A percentile compares a stretch with the other conserved stretches of the same genome.
Evolutionary conservation across 2,888 invertebrate species (phyloP).

Genomic region (Hypsopygia costalis): DNA sequence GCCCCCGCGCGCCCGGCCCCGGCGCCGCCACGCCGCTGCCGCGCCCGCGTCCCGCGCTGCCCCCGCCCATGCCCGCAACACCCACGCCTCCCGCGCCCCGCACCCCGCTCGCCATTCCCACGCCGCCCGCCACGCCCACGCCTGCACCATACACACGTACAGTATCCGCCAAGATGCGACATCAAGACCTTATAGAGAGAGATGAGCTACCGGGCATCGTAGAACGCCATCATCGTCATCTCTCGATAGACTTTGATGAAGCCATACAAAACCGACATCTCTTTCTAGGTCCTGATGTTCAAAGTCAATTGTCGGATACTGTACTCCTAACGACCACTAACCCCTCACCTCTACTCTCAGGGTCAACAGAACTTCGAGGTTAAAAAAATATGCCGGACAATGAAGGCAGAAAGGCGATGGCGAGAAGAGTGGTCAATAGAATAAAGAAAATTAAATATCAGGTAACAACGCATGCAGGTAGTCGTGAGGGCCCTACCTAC

Average conservation of each 20-base stretch:
- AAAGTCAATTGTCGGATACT: neutral
- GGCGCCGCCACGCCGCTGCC: conserved; percentile 37
- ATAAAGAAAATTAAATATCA: conserved; percentile 5
- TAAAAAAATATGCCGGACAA: conserved; percentile 22
- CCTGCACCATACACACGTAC: conserved; percentile 26
- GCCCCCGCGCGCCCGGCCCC: conserved; percentile 91
- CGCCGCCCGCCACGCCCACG: conserved; percentile 36
- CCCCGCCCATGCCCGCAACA: conserved; percentile 27
- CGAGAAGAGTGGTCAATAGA: conserved; percentile 8
- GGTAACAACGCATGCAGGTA: conserved; percentile 2
- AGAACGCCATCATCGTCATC: too few species aligned
- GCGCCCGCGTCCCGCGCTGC: conserved; percentile 31
- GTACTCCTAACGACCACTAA: conserved; percentile 16
- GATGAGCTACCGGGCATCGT: too few species aligned
- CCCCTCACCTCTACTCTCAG: conserved; percentile 13
- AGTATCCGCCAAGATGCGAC: neutral
- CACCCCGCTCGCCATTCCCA: conserved; percentile 35
- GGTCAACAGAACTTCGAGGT: conserved; percentile 28
- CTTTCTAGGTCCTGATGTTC: neutral
- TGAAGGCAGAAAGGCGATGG: conserved; percentile 8
- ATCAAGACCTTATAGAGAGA: too few species aligned
- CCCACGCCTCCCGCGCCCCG: conserved; percentile 34
- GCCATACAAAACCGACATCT: too few species aligned
- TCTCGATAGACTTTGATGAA: too few species aligned
- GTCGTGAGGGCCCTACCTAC: neutral